phyloP scores from a whole-genome alignment of 2,113 vertebrate genomes.

The Trochalopteron elliotii region DNA sequence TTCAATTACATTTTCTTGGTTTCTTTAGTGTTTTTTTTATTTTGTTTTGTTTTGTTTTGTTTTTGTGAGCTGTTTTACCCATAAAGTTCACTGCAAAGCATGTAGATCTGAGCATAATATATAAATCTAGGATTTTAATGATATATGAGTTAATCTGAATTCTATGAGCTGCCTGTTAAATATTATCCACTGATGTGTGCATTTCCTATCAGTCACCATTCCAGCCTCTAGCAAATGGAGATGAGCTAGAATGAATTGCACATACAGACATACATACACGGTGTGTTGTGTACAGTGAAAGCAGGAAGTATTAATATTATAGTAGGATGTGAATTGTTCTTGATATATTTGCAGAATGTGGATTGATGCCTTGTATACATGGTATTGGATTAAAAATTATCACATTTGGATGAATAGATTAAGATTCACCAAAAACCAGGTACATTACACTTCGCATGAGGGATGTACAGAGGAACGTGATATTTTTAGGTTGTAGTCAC shows the following conservation, averaged over 20 bases:
- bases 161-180: background rate
- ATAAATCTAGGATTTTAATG: background rate
- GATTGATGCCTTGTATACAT: background rate
- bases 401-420: background rate
- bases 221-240: background rate
- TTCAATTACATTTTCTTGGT: background rate
- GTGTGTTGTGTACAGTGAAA: background rate
- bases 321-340: background rate
- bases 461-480: background rate
- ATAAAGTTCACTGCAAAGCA: background rate
- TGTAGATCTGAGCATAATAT: background rate
- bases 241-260: background rate
- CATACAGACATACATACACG: background rate
- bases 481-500: background rate
- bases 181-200: background rate
- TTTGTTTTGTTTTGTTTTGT: no score
- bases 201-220: background rate
- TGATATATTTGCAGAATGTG: background rate
- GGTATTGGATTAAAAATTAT: background rate
- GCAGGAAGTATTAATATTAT: background rate
- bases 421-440: background rate
- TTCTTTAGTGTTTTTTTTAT: background rate
- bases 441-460: background rate
- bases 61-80: background rate
- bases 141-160: background rate